Percentiles rank a stretch among this genome's conserved stretches.
phyloP scores from a whole-genome alignment of 30 jellyfish, hydroid and myxozoan genomes.

The Cassiopea xamachana region DNA sequence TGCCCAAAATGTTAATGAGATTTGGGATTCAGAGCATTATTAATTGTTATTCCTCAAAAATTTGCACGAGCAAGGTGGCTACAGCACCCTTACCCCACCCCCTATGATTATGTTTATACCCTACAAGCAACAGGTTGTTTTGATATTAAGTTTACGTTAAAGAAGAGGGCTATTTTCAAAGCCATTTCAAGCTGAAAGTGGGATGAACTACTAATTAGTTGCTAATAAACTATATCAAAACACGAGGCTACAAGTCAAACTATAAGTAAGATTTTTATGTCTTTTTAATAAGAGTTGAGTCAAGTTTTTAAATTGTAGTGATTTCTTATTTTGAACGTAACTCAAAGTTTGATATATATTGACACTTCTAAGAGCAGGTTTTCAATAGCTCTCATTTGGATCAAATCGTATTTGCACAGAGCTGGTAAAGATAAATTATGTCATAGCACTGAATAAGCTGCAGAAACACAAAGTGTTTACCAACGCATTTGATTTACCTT shows the following conservation, averaged over 20 bases:
- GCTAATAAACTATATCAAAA: not conserved
- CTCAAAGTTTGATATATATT: conserved; percentile 22
- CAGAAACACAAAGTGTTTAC: conserved; percentile 51
- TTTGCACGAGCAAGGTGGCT: too few relatives aligned
- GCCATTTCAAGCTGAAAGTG: not conserved
- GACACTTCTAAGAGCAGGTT: conserved; percentile 58
- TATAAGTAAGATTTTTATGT: not conserved
- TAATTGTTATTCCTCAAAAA: too few relatives aligned
- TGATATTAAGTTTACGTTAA: too few relatives aligned
- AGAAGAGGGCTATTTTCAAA: not conserved
- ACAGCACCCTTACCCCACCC: too few relatives aligned
- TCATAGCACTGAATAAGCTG: conserved; percentile 45
- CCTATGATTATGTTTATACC: too few relatives aligned
- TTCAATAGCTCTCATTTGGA: conserved; percentile 8
- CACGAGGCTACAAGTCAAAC: not conserved
- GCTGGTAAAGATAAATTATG: conserved; percentile 46
- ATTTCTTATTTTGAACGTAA: conserved; percentile 3
- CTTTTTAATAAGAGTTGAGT: not conserved
- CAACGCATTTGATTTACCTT: conserved; percentile 51
- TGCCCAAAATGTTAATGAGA: too few relatives aligned
- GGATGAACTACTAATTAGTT: not conserved
- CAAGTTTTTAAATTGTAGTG: not conserved
- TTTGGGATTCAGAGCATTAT: too few relatives aligned
- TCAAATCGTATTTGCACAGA: conserved; percentile 33
- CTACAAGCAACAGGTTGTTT: too few relatives aligned